A percentile compares a stretch with the other conserved stretches of the same genome.
These are phyloP conservation scores for Leptinotarsa rubiginosa DNA, from an alignment of 2,888 invertebrate genomes.

Conservation along the genomic window DNA sequence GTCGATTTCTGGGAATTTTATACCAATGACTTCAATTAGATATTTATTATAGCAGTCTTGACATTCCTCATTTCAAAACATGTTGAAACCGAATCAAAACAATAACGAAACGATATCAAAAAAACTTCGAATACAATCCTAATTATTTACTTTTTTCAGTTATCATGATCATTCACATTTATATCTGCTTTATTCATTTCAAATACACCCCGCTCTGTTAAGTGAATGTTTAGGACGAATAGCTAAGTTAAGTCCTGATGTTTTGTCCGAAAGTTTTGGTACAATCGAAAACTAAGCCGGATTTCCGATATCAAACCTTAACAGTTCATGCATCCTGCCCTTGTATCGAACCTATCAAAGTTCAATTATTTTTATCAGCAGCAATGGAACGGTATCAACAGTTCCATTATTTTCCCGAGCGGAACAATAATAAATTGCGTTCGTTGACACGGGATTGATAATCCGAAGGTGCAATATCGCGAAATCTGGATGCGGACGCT, in stretches of 20 bases:
- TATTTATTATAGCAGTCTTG: too few relatives aligned
- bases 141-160: too few relatives aligned
- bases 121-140: too few relatives aligned
- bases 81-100: too few relatives aligned
- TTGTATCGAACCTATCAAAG: constrained; percentile 34
- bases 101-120: too few relatives aligned
- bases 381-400: constrained; percentile 32
- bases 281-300: neutral
- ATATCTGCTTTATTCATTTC: too few relatives aligned
- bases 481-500: constrained; percentile 38
- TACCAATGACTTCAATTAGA: too few relatives aligned
- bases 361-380: constrained; percentile 41
- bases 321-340: neutral
- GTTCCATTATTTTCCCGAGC: constrained; percentile 52
- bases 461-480: constrained; percentile 51
- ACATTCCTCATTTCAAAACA: too few relatives aligned
- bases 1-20: too few relatives aligned
- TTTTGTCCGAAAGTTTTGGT: neutral
- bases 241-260: neutral
- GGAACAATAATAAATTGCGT: constrained; percentile 59
- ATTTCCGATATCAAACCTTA: neutral
- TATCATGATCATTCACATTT: too few relatives aligned
- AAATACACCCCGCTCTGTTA: too few relatives aligned
- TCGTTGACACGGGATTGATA: constrained; percentile 49
- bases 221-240: too few relatives aligned